A percentile compares a stretch with the other conserved stretches of the same genome.
phyloP scores from a whole-genome alignment of 2,888 invertebrate species.

The Cephus runcator region DNA sequence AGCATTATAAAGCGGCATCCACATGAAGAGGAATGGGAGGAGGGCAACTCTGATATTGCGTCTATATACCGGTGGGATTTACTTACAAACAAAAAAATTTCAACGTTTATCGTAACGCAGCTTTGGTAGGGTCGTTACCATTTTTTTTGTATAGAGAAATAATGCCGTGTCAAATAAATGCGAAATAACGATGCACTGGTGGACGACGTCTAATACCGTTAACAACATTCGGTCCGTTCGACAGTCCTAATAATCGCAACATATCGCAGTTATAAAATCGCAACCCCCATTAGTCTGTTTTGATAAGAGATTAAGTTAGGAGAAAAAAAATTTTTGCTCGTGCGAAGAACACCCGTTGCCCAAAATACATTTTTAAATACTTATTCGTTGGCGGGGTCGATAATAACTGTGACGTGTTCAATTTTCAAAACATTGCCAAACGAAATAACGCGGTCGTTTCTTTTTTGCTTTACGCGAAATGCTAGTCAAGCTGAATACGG shows the following conservation, averaged over 20 bases:
- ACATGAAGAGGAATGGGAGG: neutral
- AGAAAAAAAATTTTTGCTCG: neutral
- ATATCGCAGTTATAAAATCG: neutral
- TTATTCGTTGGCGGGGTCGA: neutral
- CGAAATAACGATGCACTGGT: neutral
- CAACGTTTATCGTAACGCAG: neutral
- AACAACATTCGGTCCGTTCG: neutral
- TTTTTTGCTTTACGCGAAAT: neutral
- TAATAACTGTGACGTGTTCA: neutral
- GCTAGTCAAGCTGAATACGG: neutral
- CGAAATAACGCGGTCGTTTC: neutral
- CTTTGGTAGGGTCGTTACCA: neutral
- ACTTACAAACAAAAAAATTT: neutral
- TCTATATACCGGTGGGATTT: neutral
- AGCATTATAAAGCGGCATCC: neutral
- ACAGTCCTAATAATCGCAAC: neutral
- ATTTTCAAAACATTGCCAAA: neutral
- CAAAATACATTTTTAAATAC: neutral
- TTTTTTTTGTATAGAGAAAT: neutral
- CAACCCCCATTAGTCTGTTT: neutral
- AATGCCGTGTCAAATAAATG: neutral
- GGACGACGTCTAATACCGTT: neutral
- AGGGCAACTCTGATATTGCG: neutral
- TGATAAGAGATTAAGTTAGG: neutral
- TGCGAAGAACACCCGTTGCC: neutral